Evolutionary conservation across 1,140 invertebrate genomes (phyloP).

Genomic region (Pseudomyrmex cubaensis): DNA sequence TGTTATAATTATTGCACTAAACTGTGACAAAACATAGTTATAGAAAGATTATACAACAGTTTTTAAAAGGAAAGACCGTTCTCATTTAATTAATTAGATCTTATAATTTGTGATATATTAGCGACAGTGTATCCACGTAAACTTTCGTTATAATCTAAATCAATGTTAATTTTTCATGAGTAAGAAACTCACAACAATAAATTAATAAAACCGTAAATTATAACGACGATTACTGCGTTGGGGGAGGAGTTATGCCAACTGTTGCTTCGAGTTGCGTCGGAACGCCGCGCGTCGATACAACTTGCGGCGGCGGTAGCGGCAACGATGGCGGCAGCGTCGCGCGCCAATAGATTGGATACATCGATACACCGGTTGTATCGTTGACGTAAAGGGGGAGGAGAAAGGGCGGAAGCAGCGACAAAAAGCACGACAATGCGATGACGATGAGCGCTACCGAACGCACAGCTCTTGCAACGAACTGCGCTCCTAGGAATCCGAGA

Average conservation of each 20-base stretch:
- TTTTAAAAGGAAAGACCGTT: not conserved
- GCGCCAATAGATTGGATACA: constrained; percentile 80
- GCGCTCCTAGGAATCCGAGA: constrained; percentile 82
- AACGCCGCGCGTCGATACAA: constrained; percentile 61
- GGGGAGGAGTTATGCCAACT: constrained; percentile 51
- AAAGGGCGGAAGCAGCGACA: constrained; percentile 28
- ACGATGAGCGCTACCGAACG: not conserved
- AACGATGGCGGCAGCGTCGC: constrained; percentile 66
- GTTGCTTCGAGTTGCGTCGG: constrained; percentile 45
- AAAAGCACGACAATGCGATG: constrained; percentile 36
- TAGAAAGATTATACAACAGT: not conserved
- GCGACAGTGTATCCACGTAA: not conserved
- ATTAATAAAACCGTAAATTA: not conserved
- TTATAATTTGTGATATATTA: not conserved
- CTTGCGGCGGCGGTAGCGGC: constrained; percentile 53
- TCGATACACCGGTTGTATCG: constrained; percentile 70
- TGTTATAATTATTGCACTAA: not conserved
- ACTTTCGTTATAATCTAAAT: not conserved
- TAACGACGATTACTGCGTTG: too few relatives aligned
- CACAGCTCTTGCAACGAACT: constrained; percentile 76
- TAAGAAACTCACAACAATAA: too few relatives aligned
- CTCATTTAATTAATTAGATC: not conserved
- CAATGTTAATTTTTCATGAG: too few relatives aligned
- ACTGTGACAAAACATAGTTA: not conserved
- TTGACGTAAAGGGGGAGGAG: not conserved